Evolutionary conservation across 1,140 invertebrate genomes (phyloP).

Genomic region (Tetragnatha versicolor): DNA sequence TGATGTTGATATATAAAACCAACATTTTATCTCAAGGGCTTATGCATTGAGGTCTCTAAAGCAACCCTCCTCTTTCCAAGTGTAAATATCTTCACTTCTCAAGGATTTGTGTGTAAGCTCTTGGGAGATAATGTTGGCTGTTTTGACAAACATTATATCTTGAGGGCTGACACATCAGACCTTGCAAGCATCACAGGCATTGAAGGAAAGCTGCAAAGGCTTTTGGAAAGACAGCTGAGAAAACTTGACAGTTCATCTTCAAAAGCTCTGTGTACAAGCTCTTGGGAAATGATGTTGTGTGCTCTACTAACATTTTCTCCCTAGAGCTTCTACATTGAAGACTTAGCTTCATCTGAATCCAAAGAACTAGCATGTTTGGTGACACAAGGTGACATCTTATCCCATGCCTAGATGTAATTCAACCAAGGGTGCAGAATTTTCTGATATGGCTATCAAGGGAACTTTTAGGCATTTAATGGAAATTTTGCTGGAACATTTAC

Average conservation of each 20-base stretch:
- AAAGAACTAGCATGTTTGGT: no score
- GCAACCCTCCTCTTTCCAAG: no score
- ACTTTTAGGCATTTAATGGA: no score
- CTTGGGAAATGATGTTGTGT: neutral
- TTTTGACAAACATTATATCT: neutral
- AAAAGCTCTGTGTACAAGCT: slow-evolving; percentile 1
- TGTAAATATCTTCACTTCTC: neutral
- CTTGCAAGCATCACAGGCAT: neutral
- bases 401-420: no score
- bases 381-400: no score
- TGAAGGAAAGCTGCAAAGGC: neutral
- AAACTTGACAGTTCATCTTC: no score
- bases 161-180: neutral
- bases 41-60: neutral
- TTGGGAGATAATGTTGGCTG: slow-evolving; percentile 12
- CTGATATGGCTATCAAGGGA: no score
- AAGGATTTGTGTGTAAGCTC: neutral
- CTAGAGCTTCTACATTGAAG: neutral
- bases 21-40: slow-evolving; percentile 32
- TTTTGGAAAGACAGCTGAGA: neutral
- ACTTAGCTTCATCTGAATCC: neutral
- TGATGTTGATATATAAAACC: slow-evolving; percentile 20
- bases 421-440: no score
- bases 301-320: neutral
- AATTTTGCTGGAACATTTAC: no score